Base-by-base conservation (phyloP, 37 sponge, comb jelly and placozoan genomes). In the Ianthella basta region DNA sequence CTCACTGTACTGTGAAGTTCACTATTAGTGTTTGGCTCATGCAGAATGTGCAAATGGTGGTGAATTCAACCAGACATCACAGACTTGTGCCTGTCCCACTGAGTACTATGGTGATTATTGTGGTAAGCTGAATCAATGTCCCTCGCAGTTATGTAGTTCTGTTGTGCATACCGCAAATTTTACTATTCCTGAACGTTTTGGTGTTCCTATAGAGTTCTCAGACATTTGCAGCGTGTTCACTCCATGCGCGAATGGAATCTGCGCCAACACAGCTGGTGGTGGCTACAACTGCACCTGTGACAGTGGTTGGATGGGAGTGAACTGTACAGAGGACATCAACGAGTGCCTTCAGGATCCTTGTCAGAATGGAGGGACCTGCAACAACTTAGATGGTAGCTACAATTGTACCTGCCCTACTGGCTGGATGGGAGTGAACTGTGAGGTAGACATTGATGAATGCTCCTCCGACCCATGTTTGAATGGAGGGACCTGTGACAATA, bases 171-270 rank as follows among this genome's bases (percentile, higher is more conserved):
- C 50, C 3, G 50, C 50, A 44, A 44, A 44, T 8, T 44, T 8
- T 8, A 8, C 8, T 44, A 10, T 44, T 8, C 3, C 8, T 44
- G 8, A 3, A 3, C 8, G 50, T 44, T 44, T 8, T 44, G 50
- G 8, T 44, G 50, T 44, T 44, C 50, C 50, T 44, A 44, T 44
- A 44, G 50, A 44, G 50, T 8, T 44, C 50, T 44, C 8, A 3
- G 8, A 44, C 50, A 3, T 44, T 44, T 44, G 50, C 50, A 44
- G 3, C 50, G 50, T 44, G 50, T 40, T 34, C 8, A 63, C 38
- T 40, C 91, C 85, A 25, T 91, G 91, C 25, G 50, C 36, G 25
- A 90, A 90, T 40, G 84, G 83, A 23, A 87, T 67, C 6, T 92
- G 93, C 82, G 29, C 15, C 24, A 79, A 90, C 25, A 44, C 50